These are phyloP conservation scores for Zeugodacus cucurbitae DNA, from an alignment of 1,140 invertebrate species.

Conservation along the genomic window DNA sequence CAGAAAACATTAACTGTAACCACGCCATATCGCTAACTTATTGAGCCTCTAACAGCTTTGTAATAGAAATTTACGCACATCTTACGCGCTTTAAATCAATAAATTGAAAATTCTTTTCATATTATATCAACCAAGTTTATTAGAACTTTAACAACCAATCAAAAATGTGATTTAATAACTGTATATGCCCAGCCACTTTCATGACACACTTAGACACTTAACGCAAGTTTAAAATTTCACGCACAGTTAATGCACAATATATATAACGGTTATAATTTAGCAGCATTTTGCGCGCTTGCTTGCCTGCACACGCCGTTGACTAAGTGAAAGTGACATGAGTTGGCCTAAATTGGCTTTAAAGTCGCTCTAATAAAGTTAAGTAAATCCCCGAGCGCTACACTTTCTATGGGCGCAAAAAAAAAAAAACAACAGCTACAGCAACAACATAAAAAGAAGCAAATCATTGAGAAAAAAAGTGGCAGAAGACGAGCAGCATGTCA, in stretches of 20 bases:
- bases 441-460: too few relatives aligned
- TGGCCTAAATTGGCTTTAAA: background rate
- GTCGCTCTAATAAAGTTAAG: background rate
- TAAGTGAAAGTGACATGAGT: background rate
- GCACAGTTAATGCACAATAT: background rate
- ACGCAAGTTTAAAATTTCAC: background rate
- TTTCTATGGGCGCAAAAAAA: background rate
- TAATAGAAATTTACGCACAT: too few relatives aligned
- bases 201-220: background rate
- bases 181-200: background rate
- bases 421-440: background rate
- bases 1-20: too few relatives aligned
- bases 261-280: background rate
- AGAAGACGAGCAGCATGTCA: too few relatives aligned
- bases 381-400: background rate
- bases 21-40: too few relatives aligned
- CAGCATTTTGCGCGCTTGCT: background rate
- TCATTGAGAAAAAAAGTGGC: too few relatives aligned
- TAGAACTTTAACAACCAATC: background rate
- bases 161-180: background rate
- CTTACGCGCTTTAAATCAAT: too few relatives aligned
- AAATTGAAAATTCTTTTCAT: too few relatives aligned
- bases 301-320: background rate
- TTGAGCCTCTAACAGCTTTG: too few relatives aligned
- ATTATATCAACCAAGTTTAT: background rate